Evolutionary conservation across 2,888 invertebrate species (phyloP).

Genomic region (Polydrusus cervinus): DNA sequence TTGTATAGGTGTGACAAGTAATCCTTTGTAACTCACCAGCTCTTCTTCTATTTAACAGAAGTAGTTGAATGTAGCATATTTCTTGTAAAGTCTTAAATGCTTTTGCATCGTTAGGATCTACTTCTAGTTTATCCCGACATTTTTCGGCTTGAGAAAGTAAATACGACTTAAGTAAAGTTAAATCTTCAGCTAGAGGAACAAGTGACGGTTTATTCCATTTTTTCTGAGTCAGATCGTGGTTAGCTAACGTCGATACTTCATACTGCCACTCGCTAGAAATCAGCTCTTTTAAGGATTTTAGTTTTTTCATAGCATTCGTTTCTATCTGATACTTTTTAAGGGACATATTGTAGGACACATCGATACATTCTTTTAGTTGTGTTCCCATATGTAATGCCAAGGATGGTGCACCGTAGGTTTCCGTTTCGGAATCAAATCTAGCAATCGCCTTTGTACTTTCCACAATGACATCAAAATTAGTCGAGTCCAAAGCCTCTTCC

Average conservation of each 20-base stretch:
- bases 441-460: neutral
- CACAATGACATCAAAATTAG: conserved; percentile 32
- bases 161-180: conserved; percentile 16
- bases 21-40: conserved; percentile 1
- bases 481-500: conserved; percentile 25
- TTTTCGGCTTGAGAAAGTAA: conserved; percentile 5
- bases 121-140: neutral
- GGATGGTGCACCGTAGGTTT: conserved; percentile 30
- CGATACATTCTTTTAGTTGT: conserved; percentile 28
- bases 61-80: neutral
- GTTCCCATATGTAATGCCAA: conserved; percentile 13
- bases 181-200: conserved; percentile 49
- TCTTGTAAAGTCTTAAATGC: neutral
- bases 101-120: conserved; percentile 15
- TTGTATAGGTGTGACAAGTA: neutral
- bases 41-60: neutral
- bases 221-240: conserved; percentile 49
- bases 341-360: conserved; percentile 23
- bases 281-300: conserved; percentile 21
- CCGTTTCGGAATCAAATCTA: conserved; percentile 20
- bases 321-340: neutral
- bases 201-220: conserved; percentile 54
- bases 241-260: conserved; percentile 42
- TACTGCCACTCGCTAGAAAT: conserved; percentile 32
- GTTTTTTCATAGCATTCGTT: conserved; percentile 1